Evolutionary conservation across 2,797 vertebrate genomes (phyloP), one percentile per base, ranked within the genome.

Genomic region (Microctenopoma lineatum): DNA sequence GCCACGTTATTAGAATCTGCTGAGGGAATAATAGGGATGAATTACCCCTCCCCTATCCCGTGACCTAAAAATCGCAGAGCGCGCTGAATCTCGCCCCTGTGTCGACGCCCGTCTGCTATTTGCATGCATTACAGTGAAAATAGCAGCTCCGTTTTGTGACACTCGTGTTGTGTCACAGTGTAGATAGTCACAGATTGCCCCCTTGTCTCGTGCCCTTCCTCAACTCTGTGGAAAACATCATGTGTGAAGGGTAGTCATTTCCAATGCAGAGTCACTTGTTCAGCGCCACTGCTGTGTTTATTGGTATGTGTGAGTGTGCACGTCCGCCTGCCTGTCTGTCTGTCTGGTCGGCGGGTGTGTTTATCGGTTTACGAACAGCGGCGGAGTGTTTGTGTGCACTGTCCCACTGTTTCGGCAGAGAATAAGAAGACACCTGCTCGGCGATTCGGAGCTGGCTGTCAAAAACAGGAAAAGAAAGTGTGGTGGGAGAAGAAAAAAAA

Each of bases 391-490:
- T 88, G 84, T 88, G 88, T 90, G 90, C 86, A 82, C 83, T 70
- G 88, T 90, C 85, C 90, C 73, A 84, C 87, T 85, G 90, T 86
- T 87, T 86, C 81, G 46, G 84, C 75, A 45, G 79, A 86, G 89
- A 90, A 90, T 87, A 81, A 88, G 84, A 91, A 91, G 86, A 88
- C 85, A 90, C 87, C 90, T 87, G 87, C 88, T 89, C 72, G 80
- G 85, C 56, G 64, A 87, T 89, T 91, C 79, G 26, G 79, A 86
- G 90, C 84, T 77, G 70, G 86, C 89, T 92, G 92, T 93, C 92
- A 93, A 86, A 90, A 91, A 84, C 83, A 78, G 85, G 81, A 84
- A 21, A 74, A 81, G 79, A 84, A 85, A 87, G 80, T 80, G 77
- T 59, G 83, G 81, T 59, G 55, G 59, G 58, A 62, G 56, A 34